phyloP scores from a whole-genome alignment of 2,888 invertebrate genomes.

The Amiota mariae region DNA sequence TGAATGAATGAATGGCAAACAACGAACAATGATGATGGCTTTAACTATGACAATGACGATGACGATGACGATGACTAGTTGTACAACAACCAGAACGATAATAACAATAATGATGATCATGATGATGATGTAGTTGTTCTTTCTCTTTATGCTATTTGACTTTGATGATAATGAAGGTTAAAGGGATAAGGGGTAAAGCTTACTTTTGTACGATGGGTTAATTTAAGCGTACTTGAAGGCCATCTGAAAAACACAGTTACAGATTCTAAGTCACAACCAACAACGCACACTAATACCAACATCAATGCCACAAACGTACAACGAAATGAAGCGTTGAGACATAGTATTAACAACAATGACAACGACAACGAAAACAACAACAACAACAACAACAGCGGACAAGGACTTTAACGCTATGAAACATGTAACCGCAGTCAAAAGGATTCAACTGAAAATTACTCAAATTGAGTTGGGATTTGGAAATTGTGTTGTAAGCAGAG shows the following conservation, averaged over 20 bases:
- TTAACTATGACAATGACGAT: constrained; percentile 20
- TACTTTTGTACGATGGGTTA: neutral
- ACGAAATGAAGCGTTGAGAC: no score
- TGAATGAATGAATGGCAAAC: constrained; percentile 40
- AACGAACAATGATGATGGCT: constrained; percentile 36
- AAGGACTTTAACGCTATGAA: neutral
- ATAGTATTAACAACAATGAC: no score
- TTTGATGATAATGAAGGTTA: neutral
- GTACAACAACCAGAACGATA: no score
- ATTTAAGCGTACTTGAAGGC: constrained; percentile 18
- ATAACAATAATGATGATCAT: no score
- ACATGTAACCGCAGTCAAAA: constrained; percentile 55
- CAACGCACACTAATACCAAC: neutral
- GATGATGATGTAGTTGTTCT: constrained; percentile 12
- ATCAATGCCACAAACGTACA: neutral
- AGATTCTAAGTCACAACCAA: neutral
- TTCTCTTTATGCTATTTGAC: neutral
- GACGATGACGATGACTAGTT: constrained; percentile 10
- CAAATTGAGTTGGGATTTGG: constrained; percentile 66
- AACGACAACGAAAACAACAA: neutral
- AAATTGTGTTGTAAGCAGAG: constrained; percentile 65
- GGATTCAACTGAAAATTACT: constrained; percentile 66
- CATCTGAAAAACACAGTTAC: neutral
- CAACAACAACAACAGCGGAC: neutral
- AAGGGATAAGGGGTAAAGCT: neutral